These are phyloP conservation scores for Connochaetes taurinus DNA, from an alignment of 2,113 vertebrate genomes.

Conservation along the genomic window DNA sequence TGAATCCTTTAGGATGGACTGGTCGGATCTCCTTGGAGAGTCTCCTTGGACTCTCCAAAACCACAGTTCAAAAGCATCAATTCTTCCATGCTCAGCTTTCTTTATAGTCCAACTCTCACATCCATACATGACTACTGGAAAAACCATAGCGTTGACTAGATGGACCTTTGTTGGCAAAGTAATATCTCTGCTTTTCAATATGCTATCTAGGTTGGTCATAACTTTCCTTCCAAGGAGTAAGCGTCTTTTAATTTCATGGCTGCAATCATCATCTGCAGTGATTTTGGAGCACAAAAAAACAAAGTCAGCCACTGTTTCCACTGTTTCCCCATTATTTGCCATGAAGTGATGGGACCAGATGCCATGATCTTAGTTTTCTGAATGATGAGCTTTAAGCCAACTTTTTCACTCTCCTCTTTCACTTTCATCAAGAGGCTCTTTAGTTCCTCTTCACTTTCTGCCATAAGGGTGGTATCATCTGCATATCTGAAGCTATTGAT, in stretches of 20 bases:
- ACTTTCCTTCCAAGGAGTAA: not conserved
- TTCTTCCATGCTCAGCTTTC: not conserved
- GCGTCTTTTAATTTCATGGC: not conserved
- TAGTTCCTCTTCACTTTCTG: not conserved
- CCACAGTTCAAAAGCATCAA: not conserved
- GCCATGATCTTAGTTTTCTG: too few relatives aligned
- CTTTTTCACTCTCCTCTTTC: not conserved
- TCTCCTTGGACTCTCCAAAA: not conserved
- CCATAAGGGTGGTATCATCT: not conserved
- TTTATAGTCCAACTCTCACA: not conserved
- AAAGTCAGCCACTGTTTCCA: not conserved
- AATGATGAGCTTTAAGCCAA: too few relatives aligned
- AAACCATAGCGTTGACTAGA: not conserved
- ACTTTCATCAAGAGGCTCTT: not conserved
- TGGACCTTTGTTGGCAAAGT: not conserved
- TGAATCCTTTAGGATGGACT: not conserved
- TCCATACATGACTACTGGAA: not conserved
- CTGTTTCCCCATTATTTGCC: too few relatives aligned
- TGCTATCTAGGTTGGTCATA: not conserved
- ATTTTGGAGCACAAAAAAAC: not conserved
- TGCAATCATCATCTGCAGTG: not conserved
- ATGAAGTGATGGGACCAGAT: too few relatives aligned
- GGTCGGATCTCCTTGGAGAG: not conserved
- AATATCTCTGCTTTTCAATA: not conserved
- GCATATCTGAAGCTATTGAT: not conserved